Base-by-base conservation (phyloP, 2,888 invertebrate species). In the Hypselothyrea guttata region DNA sequence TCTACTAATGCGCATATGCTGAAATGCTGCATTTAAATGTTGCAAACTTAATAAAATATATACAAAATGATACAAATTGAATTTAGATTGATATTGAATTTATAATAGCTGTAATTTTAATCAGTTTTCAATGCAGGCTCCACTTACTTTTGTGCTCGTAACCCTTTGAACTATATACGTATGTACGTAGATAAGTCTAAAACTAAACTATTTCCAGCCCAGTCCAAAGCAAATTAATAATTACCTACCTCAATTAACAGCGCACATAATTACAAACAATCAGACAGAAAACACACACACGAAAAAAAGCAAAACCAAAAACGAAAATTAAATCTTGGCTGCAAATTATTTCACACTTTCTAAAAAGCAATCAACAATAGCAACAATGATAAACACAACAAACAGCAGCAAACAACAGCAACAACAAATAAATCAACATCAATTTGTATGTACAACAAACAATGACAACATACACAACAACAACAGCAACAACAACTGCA, bases 381-480 rank as follows among this genome's bases (percentile, higher is more conserved):
- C 51, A 64, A 69, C 71, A 78, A 58, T 46, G 61, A 65, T 59
- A 63, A 51, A 53, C 72, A 54, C 34, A 44, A 30, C 22, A 22
- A n/a, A n/a, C n/a, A n/a, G n/a, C n/a, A n/a, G n/a, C n/a, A n/a
- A n/a, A 22, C 22, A 22, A 27, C 35, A 38, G 49, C 58, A 65
- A 59, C 59, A 11, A 35, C 22, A 75, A 76, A 81, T 70, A 81
- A 73, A 84, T 76, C 81, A 81, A 81, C 81, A 71, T 70, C 77
- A 84, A 79, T 84, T 77, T 76, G 84, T 81, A 70, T 61, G 37
- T 62, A 70, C 71, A 72, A 64, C 63, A 65, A 59, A 31, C 47
- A 47, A 46, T 11, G 44, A 31, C 46, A 63, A 13, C 41, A 66
- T 51, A 51, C 46, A 37, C 66, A 61, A 16, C 35, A 58, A 27